Base-by-base conservation (phyloP, 2,888 invertebrate species). In the Lagria hirta region DNA sequence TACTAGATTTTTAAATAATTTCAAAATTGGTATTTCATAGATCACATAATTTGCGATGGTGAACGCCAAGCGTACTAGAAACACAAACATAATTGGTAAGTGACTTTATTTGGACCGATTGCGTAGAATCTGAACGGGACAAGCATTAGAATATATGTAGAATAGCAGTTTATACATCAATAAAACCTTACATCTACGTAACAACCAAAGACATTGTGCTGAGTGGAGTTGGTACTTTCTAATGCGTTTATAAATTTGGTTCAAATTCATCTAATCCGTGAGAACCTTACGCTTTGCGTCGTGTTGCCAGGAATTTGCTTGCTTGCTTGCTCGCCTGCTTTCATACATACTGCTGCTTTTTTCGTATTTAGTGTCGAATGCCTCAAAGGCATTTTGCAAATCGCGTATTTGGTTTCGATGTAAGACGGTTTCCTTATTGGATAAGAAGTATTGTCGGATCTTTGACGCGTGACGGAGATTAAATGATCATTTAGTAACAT, bases 171-270 rank as follows among this genome's bases (percentile, higher is more conserved):
- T 40, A 40, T 30, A 23, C 40, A 40, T 32, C 40, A 40, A 40
- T 40, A 40, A 40, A 40, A 29, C 29, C 29, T 26, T 23, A 17
- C 30, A 29, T 37, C 37, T 7, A 37, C 37, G 37, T 37, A 37
- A 37, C n/a, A n/a, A n/a, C 29, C 37, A 29, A 40, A 40, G 40
- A 40, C 40, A 40, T 40, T 40, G 40, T 40, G 40, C 40, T 20
- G 18, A 24, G 27, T 15, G 22, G 20, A 18, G n/a, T n/a, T 18
- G 12, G 33, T 43, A 56, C 56, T 57, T 57, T 57, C 57, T 57
- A 56, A 54, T 54, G 48, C 54, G 53, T 57, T 54, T 54, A 51
- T 55, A 53, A 52, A 57, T 54, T 55, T 48, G 54, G 49, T 46
- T 48, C 44, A 49, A 54, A 51, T 48, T 49, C 49, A 50, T 52